phyloP scores from a whole-genome alignment of 2,113 vertebrate genomes.

The Thamnaconus septentrionalis region DNA sequence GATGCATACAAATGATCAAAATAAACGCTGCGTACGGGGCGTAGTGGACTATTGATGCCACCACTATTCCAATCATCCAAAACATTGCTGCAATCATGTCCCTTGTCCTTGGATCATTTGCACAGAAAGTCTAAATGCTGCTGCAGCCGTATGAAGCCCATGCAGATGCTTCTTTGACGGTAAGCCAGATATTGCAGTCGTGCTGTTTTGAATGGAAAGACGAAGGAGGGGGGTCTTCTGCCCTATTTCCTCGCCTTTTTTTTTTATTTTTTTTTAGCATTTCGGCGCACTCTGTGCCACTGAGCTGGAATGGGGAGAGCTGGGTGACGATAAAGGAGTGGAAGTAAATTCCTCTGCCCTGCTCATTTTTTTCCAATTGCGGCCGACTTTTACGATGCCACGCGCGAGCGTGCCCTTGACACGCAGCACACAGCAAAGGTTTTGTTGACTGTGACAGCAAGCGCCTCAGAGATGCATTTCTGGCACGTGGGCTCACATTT shows the following conservation, averaged over 20 bases:
- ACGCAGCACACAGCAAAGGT: slow-evolving; percentile 7
- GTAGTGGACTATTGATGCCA: too few species aligned
- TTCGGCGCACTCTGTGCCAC: slow-evolving; percentile 42
- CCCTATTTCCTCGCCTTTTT: slow-evolving; percentile 38
- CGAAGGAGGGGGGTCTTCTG: slow-evolving; percentile 30
- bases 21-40: too few species aligned
- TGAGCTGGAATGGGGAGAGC: too few species aligned
- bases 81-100: too few species aligned
- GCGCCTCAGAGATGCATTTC: slow-evolving; percentile 47
- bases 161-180: background rate
- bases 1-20: too few species aligned
- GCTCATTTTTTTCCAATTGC: slow-evolving; percentile 5
- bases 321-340: background rate
- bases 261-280: slow-evolving; percentile 46
- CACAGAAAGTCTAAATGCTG: background rate
- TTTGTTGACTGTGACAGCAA: slow-evolving; percentile 52
- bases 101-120: background rate
- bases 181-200: too few species aligned
- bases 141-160: background rate
- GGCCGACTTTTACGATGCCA: slow-evolving; percentile 8
- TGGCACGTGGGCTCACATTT: slow-evolving; percentile 50
- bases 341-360: slow-evolving; percentile 1
- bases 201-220: background rate
- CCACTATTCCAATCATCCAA: too few species aligned
- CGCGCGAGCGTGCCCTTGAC: slow-evolving; percentile 13